phyloP scores from a whole-genome alignment of 2,113 vertebrate genomes.

The Anhinga rufa region DNA sequence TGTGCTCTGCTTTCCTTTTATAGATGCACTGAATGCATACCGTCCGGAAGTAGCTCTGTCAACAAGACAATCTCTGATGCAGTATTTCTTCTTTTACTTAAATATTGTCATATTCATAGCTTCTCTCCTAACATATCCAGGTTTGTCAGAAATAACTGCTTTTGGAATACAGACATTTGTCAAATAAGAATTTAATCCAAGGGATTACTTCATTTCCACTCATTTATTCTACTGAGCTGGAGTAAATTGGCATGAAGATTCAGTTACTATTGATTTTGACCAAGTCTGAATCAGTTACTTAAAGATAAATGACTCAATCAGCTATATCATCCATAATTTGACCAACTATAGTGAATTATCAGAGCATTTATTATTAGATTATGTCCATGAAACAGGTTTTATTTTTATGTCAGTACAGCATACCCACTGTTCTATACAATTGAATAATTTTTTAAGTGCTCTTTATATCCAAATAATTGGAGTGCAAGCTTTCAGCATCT shows the following conservation, averaged over 20 bases:
- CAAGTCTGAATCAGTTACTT: background rate
- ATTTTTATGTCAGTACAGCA: background rate
- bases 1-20: background rate
- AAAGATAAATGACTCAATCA: background rate
- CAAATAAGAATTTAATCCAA: background rate
- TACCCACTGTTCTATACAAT: background rate
- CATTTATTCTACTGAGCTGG: background rate
- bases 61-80: background rate
- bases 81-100: background rate
- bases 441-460: conserved; percentile 37
- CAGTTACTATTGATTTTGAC: conserved; percentile 52
- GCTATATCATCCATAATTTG: conserved; percentile 21
- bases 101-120: background rate
- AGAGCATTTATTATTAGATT: conserved; percentile 19
- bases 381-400: background rate
- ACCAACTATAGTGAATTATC: background rate
- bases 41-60: background rate
- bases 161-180: background rate
- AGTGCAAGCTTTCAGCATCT: background rate
- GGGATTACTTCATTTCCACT: conserved; percentile 8
- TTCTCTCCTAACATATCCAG: background rate
- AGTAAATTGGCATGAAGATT: conserved; percentile 15
- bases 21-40: background rate
- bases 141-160: background rate
- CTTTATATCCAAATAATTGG: background rate